phyloP scores from a whole-genome alignment of 2,113 vertebrate species.

The Sphyrna mokarran region DNA sequence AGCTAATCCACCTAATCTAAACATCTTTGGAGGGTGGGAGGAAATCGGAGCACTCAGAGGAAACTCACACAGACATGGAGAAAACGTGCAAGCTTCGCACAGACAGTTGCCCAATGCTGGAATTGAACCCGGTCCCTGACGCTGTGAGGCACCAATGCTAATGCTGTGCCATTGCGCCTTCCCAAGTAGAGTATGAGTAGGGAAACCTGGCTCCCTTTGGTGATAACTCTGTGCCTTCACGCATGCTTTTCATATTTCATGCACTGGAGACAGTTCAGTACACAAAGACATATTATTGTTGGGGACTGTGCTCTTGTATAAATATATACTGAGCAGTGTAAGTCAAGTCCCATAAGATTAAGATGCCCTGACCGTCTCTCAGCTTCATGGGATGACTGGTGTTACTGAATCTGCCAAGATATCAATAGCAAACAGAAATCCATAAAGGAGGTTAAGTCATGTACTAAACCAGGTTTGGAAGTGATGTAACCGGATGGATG shows the following conservation, averaged over 20 bases:
- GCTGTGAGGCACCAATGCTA: no score
- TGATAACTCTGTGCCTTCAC: neutral
- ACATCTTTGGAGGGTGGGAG: no score
- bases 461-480: neutral
- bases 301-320: neutral
- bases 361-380: neutral
- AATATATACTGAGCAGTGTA: neutral
- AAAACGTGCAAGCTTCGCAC: no score
- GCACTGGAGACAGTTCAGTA: neutral
- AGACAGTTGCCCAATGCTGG: no score
- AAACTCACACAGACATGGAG: no score
- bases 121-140: no score
- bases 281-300: neutral
- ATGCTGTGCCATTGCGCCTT: no score
- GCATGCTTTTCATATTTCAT: neutral
- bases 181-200: no score
- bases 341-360: neutral
- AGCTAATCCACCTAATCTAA: no score
- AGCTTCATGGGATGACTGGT: neutral
- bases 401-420: neutral
- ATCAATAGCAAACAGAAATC: neutral
- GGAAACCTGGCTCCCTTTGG: neutral
- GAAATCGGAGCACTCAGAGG: no score
- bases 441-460: neutral
- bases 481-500: neutral